phyloP scores from a whole-genome alignment of 2,888 invertebrate species.

The Caenorhabditis afra region DNA sequence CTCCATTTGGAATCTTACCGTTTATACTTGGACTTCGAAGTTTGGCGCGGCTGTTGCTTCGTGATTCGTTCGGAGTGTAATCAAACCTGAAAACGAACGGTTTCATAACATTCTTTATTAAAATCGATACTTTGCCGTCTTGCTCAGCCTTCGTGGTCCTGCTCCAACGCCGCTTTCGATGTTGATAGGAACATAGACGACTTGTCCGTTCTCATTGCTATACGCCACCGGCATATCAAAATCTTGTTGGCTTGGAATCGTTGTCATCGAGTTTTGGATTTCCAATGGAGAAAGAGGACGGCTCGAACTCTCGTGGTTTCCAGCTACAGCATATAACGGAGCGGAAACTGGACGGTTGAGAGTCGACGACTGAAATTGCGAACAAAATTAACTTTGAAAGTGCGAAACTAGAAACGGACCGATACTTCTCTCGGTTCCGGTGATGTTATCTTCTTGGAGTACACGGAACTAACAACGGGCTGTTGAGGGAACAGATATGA shows the following conservation, averaged over 20 bases:
- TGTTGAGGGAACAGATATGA: conserved; percentile 75
- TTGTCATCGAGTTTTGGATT: conserved; percentile 48
- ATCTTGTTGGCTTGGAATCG: conserved; percentile 37
- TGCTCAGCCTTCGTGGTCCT: conserved; percentile 53
- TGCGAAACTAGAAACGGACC: conserved; percentile 6
- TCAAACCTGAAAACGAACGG: conserved; percentile 29
- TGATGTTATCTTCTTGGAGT: conserved; percentile 65
- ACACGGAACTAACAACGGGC: conserved; percentile 70
- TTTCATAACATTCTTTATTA: background rate
- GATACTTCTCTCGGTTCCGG: conserved; percentile 64
- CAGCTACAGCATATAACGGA: conserved; percentile 62
- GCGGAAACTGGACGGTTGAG: conserved; percentile 57
- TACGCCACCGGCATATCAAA: conserved; percentile 53
- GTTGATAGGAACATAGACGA: conserved; percentile 76
- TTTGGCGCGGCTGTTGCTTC: conserved; percentile 65
- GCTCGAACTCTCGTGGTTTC: conserved; percentile 53
- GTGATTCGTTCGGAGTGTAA: conserved; percentile 55
- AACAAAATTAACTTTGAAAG: background rate
- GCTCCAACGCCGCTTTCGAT: conserved; percentile 62
- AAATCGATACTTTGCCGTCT: conserved; percentile 53
- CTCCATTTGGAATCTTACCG: conserved; percentile 47
- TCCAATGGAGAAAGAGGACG: conserved; percentile 55
- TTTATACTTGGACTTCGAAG: conserved; percentile 65
- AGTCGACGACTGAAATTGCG: conserved; percentile 45
- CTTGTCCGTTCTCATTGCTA: conserved; percentile 70